phyloP scores from a whole-genome alignment of 2,888 invertebrate genomes.

The Autographa gamma region DNA sequence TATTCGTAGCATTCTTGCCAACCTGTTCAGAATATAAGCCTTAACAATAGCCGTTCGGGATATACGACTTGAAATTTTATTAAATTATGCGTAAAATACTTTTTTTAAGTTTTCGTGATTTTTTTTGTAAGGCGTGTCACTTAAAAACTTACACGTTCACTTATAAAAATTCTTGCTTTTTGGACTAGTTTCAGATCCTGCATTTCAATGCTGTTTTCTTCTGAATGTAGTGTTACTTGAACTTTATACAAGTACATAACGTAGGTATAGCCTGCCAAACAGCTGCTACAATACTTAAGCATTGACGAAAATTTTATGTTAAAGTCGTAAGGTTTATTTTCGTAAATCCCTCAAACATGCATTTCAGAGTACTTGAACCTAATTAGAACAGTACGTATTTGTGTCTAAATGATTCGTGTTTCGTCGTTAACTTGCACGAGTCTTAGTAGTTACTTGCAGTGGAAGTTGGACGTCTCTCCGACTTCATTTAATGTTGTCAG shows the following conservation, averaged over 20 bases:
- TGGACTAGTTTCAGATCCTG: too few relatives aligned
- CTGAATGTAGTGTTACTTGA: constrained; percentile 7
- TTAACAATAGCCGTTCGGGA: too few relatives aligned
- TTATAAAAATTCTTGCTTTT: too few relatives aligned
- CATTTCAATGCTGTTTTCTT: too few relatives aligned
- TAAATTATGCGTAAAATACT: neutral
- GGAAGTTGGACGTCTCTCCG: constrained; percentile 9
- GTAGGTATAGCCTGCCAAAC: too few relatives aligned
- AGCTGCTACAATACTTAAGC: too few relatives aligned
- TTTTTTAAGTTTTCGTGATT: neutral
- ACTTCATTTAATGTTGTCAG: constrained; percentile 4
- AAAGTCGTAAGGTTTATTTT: too few relatives aligned
- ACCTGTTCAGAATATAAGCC: too few relatives aligned
- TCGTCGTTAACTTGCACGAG: constrained; percentile 11
- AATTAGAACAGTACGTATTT: constrained; percentile 22
- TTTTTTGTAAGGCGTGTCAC: too few relatives aligned
- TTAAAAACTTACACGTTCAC: too few relatives aligned
- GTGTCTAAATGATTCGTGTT: constrained; percentile 21
- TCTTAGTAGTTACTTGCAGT: constrained; percentile 10
- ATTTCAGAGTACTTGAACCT: neutral
- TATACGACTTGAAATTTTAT: neutral
- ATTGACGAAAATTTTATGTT: too few relatives aligned
- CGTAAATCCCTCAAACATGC: neutral
- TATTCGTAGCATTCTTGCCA: neutral
- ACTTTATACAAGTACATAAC: constrained; percentile 5